These are phyloP conservation scores for Drosophila cardini DNA, from an alignment of 1,140 invertebrate genomes.

Conservation along the genomic window DNA sequence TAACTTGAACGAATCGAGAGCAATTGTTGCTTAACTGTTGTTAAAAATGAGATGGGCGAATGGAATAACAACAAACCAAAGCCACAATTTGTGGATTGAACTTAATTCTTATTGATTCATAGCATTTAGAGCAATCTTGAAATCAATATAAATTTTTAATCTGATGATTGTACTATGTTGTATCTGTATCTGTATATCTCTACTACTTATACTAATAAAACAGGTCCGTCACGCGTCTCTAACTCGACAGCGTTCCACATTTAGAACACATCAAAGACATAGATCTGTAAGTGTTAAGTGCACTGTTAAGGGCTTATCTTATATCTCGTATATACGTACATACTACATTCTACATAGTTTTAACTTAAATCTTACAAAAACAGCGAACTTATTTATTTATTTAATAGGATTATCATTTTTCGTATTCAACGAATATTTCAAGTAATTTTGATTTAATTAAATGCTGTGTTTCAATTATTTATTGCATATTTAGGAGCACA, in stretches of 20 bases:
- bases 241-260: constrained; percentile 88
- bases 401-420: constrained; percentile 37
- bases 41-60: background rate
- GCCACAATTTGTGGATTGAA: constrained; percentile 2
- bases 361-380: background rate
- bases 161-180: constrained; percentile 59
- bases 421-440: constrained; percentile 21
- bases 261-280: constrained; percentile 90
- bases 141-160: constrained; percentile 55
- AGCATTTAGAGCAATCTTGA: constrained; percentile 10
- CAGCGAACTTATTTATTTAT: constrained; percentile 31
- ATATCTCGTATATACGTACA: constrained; percentile 55
- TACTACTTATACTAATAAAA: constrained; percentile 68
- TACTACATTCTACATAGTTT: constrained; percentile 31
- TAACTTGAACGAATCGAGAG: constrained; percentile 1
- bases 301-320: constrained; percentile 74
- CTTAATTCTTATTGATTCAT: background rate
- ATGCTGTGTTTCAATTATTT: constrained; percentile 18
- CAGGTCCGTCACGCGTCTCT: constrained; percentile 90
- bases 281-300: constrained; percentile 89
- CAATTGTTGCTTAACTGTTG: background rate
- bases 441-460: constrained; percentile 22
- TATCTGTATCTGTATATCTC: constrained; percentile 53
- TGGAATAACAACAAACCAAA: background rate
- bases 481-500: constrained; percentile 29